These are phyloP conservation scores for Schizotus pectinicornis DNA, from an alignment of 2,888 invertebrate genomes.

Conservation along the genomic window DNA sequence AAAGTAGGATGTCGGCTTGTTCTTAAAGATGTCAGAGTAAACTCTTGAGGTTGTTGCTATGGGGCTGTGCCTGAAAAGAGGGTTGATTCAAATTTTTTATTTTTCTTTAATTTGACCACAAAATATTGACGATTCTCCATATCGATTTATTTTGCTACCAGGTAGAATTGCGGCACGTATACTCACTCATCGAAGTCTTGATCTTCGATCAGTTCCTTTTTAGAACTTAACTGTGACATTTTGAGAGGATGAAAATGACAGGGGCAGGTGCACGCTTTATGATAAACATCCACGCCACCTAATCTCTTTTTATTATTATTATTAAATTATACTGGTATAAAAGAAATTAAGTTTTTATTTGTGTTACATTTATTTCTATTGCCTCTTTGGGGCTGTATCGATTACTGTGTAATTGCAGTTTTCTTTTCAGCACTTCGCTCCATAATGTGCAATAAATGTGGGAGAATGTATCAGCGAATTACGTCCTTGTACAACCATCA, in stretches of 20 bases:
- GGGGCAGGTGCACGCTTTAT: too few relatives aligned
- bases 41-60: constrained; percentile 47
- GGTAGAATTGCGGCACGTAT: too few relatives aligned
- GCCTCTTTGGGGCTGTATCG: too few relatives aligned
- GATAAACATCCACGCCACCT: too few relatives aligned
- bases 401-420: not conserved
- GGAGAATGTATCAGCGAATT: constrained; percentile 55
- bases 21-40: constrained; percentile 51
- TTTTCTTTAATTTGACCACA: not conserved
- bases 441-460: constrained; percentile 45
- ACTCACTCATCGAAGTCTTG: too few relatives aligned
- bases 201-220: too few relatives aligned
- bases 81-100: not conserved
- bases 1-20: constrained; percentile 51
- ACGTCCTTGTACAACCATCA: constrained; percentile 54
- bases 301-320: too few relatives aligned
- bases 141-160: too few relatives aligned
- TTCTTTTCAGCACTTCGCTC: constrained; percentile 7
- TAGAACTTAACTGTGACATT: too few relatives aligned
- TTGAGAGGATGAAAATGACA: too few relatives aligned
- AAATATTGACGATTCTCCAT: too few relatives aligned
- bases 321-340: too few relatives aligned
- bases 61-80: constrained; percentile 10
- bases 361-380: not conserved
- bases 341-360: not conserved